Evolutionary conservation across 2,113 vertebrate species (phyloP), one percentile per base, ranked within the genome.

Genomic region (Ondatra zibethicus): DNA sequence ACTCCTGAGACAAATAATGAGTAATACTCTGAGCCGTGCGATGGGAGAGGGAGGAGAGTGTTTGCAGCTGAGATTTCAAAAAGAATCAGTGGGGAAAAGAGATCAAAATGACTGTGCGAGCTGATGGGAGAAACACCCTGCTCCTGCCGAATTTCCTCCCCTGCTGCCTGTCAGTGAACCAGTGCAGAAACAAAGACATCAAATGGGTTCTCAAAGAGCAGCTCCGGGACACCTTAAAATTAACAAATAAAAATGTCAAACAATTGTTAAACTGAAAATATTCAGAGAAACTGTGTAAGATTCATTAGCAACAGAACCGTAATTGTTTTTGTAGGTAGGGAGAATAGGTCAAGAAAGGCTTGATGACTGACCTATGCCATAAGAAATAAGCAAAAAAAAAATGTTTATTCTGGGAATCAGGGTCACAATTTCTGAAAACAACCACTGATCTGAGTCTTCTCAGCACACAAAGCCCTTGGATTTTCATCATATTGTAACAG

Each of bases 1-100:
- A 96, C 58, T 93, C 70, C 89, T 61, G 17, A 98, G 96, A 96
- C 61, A 96, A 96, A 95, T 92, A 92, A 33, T 94, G 95, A 97
- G 89, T 87, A 96, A 95, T 82, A 72, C 92, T 47, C 77, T 36
- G 72, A 61, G 16, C 70, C n/a, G 47, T 84, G 92, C 86, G 58
- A 52, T 29, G 58, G 76, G 27, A 96, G 65, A 96, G 23, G 72
- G 72, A 84, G 81, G 80, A 58, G 92, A 85, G 82, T 21, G 19
- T 80, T 88, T 96, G 65, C 96, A 87, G 68, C 95, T 97, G 95
- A 97, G 65, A 58, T 76, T 75, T 87, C 75, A 70, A 87, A 94
- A 66, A 96, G 70, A 94, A 78, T 90, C 89, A 89, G n/a, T 31
- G 33, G 95, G 75, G 65, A 39, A 75, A 42, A 80, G 68, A 72